Percentiles rank a stretch among this genome's conserved stretches.
phyloP scores from a whole-genome alignment of 2,113 vertebrate genomes.

The Petromus typicus region DNA sequence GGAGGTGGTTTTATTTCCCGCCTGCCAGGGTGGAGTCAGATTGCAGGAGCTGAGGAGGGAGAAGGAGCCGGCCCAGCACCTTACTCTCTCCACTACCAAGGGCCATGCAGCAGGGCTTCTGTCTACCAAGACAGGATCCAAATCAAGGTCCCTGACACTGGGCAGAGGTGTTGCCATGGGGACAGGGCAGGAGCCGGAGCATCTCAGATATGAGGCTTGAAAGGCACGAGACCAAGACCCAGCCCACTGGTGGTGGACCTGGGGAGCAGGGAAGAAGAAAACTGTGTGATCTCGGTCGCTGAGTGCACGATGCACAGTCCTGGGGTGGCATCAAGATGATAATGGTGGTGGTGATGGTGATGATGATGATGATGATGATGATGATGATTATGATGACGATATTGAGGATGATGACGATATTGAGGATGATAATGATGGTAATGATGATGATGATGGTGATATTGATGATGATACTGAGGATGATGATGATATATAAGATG shows the following conservation, averaged over 20 bases:
- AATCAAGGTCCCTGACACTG: background rate
- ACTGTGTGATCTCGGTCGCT: background rate
- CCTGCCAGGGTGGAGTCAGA: rapidly evolving
- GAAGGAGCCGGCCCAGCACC: rapidly evolving
- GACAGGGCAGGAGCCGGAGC: background rate
- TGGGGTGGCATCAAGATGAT: background rate
- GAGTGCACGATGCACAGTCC: no score
- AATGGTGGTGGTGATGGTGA: background rate
- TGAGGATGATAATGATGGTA: no score
- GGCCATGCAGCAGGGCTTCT: slow-evolving; percentile 6
- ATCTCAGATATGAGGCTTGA: background rate
- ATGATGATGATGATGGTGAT: no score
- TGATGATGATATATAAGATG: no score
- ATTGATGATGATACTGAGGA: no score
- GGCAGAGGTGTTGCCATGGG: background rate
- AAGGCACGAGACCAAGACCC: background rate
- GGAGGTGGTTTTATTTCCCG: background rate
- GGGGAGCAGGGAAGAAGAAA: background rate
- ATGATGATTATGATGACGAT: no score
- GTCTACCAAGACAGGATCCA: slow-evolving; percentile 11
- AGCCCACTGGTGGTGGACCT: rapidly evolving
- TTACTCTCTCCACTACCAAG: background rate
- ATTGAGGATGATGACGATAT: no score
- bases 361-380: no score
- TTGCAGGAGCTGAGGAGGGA: rapidly evolving